A percentile compares a stretch with the other conserved stretches of the same genome.
phyloP scores from a whole-genome alignment of 1,140 invertebrate genomes.

The Drosophila rufa region DNA sequence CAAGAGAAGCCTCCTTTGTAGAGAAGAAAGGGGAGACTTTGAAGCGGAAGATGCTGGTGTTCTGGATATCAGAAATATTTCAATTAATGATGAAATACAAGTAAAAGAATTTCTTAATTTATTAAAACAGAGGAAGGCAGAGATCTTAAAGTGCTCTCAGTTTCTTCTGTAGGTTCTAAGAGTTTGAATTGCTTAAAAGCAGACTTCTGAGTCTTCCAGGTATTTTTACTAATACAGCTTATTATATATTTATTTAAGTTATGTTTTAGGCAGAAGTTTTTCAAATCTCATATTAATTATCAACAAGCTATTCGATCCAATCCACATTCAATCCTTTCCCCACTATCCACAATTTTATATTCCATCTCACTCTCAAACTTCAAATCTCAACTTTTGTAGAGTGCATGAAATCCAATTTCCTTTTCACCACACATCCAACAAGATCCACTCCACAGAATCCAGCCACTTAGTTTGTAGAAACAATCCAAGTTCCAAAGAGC shows the following conservation, averaged over 20 bases:
- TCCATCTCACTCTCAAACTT: neutral
- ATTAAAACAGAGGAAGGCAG: neutral
- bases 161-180: neutral
- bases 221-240: too few species aligned
- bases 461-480: neutral
- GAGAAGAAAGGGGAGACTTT: neutral
- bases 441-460: conserved; percentile 14
- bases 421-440: neutral
- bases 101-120: neutral
- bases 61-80: neutral
- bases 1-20: neutral
- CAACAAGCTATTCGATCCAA: neutral
- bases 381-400: conserved; percentile 1
- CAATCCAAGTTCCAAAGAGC: neutral
- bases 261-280: accelerated
- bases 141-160: neutral
- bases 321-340: conserved; percentile 1
- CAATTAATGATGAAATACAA: neutral
- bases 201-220: too few species aligned
- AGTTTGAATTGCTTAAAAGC: neutral
- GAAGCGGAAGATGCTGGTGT: neutral
- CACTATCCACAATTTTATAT: neutral
- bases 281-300: neutral
- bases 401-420: neutral
- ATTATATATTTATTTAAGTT: too few species aligned